These are phyloP conservation scores for Lordiphosa mommai DNA, from an alignment of 1,140 invertebrate genomes.

Conservation along the genomic window DNA sequence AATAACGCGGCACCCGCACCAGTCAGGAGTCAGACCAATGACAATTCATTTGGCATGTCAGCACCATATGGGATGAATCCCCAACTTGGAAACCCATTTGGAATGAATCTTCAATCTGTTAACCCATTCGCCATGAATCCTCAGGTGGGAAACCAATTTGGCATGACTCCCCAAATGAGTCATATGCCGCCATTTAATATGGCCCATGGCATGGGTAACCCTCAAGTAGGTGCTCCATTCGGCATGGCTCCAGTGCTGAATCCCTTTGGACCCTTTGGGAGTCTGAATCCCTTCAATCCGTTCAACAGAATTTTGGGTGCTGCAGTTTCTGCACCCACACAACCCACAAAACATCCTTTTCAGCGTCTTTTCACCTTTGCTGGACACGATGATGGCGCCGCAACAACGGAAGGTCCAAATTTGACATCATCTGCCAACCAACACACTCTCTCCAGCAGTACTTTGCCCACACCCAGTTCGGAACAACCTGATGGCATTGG, in stretches of 20 bases:
- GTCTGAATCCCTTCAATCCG: conserved; percentile 59
- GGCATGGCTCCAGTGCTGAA: conserved; percentile 37
- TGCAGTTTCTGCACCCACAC: neutral
- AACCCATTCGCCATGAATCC: conserved; percentile 1
- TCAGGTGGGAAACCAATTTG: conserved; percentile 7
- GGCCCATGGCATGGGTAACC: neutral
- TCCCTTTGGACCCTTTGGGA: conserved; percentile 56
- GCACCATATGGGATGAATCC: no score
- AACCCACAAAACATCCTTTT: conserved; percentile 7
- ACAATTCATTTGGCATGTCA: conserved; percentile 1
- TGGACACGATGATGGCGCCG: neutral
- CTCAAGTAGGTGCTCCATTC: conserved; percentile 31
- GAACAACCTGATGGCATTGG: neutral
- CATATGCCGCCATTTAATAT: neutral
- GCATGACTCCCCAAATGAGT: conserved; percentile 2
- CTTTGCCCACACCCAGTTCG: neutral
- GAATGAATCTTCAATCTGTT: neutral
- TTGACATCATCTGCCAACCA: neutral
- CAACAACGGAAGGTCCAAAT: neutral
- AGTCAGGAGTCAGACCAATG: neutral
- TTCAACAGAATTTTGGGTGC: conserved; percentile 51
- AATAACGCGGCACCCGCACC: neutral
- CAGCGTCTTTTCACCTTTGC: conserved; percentile 4
- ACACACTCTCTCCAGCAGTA: conserved; percentile 19
- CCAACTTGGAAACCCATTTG: conserved; percentile 14